Conservation (phyloP, 2,888 invertebrate species). For the Philhelius pedissequus region DNA sequence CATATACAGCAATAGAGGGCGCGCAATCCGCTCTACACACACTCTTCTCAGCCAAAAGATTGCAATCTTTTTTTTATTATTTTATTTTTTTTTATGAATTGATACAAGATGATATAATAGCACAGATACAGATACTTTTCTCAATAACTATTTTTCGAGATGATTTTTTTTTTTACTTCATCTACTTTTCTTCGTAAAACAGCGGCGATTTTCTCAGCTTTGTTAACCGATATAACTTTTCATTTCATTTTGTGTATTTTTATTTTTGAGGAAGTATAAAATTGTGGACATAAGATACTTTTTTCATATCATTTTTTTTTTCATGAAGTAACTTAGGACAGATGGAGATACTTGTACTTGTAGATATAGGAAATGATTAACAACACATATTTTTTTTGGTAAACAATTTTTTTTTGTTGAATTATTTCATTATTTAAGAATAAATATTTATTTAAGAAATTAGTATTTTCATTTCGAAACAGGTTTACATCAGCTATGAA, state of each 20-base stretch:
- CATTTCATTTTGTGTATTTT: constrained; percentile 56
- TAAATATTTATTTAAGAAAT: constrained; percentile 5
- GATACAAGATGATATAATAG: constrained; percentile 68
- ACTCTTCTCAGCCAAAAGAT: constrained; percentile 44
- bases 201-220: constrained; percentile 58
- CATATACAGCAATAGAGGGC: constrained; percentile 39
- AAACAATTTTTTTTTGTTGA: not conserved
- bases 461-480: constrained; percentile 3
- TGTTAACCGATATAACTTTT: constrained; percentile 66
- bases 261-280: constrained; percentile 52
- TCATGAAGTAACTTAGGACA: constrained; percentile 2
- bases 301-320: no score
- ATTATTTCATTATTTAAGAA: not conserved
- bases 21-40: constrained; percentile 47
- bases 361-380: constrained; percentile 44
- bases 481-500: constrained; percentile 4
- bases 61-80: constrained; percentile 50
- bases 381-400: not conserved
- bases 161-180: constrained; percentile 17
- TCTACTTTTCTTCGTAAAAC: constrained; percentile 26
- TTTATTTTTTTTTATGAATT: constrained; percentile 40
- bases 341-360: constrained; percentile 25
- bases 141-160: constrained; percentile 36
- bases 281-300: constrained; percentile 27
- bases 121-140: constrained; percentile 67